Evolutionary conservation across 2,113 vertebrate genomes (phyloP).

Genomic region (Ursus arctos): DNA sequence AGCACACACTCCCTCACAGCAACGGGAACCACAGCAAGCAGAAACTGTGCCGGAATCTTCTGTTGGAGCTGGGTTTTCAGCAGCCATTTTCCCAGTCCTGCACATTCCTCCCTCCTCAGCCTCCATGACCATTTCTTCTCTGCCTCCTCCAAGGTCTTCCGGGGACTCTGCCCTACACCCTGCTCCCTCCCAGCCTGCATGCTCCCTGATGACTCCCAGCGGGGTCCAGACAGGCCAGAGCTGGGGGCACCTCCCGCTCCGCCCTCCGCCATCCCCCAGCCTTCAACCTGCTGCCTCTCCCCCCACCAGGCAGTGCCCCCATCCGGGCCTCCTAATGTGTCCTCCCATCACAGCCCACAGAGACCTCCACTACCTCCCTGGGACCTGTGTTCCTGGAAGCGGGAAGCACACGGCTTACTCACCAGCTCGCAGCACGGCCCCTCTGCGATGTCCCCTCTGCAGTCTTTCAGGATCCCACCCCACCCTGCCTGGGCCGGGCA

Average conservation of each 20-base stretch:
- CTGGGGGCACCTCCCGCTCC: no score
- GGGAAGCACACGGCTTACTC: neutral
- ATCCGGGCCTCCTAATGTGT: no score
- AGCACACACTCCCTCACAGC: neutral
- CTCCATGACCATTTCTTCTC: neutral
- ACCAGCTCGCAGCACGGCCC: neutral
- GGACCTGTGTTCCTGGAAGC: neutral
- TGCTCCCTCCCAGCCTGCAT: neutral
- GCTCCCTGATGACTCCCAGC: neutral
- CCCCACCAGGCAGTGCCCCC: neutral
- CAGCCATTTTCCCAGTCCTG: neutral
- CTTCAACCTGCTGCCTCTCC: no score
- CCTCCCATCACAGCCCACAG: rapidly evolving
- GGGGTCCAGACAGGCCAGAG: no score
- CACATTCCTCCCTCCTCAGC: neutral
- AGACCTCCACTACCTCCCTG: neutral
- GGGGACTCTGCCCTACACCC: no score
- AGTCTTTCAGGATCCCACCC: neutral
- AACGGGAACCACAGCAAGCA: neutral
- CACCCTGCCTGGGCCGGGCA: neutral
- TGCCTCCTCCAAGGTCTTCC: neutral
- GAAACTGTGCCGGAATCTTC: neutral
- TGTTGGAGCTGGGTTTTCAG: neutral
- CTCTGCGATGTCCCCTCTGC: neutral
- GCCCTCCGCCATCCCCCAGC: no score